A percentile compares a stretch with the other conserved stretches of the same genome.
Evolutionary conservation across 2,797 vertebrate species (phyloP).

Genomic region (Spatula clypeata): DNA sequence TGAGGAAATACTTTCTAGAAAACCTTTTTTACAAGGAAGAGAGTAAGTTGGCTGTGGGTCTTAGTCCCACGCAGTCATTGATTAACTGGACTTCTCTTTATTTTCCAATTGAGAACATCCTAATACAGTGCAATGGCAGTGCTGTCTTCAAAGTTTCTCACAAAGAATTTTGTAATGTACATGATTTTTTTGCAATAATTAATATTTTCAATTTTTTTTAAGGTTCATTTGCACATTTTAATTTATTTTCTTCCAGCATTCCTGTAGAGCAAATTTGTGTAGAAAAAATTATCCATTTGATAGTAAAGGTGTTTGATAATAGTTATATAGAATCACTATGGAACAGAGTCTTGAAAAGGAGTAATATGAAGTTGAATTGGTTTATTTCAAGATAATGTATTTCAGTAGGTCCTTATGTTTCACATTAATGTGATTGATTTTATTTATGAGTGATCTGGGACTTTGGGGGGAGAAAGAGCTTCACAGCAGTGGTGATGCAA

Average conservation of each 20-base stretch:
- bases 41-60: not conserved
- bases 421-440: not conserved
- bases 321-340: not conserved
- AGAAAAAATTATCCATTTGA: not conserved
- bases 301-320: not conserved
- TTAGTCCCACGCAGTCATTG: not conserved
- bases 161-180: not conserved
- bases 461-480: not conserved
- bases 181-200: not conserved
- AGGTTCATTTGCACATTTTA: not conserved
- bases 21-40: not conserved
- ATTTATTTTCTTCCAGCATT: not conserved
- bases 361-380: not conserved
- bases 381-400: not conserved
- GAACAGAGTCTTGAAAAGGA: not conserved
- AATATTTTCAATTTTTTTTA: not conserved
- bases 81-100: not conserved
- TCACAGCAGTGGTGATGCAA: not conserved
- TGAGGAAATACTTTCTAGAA: not conserved
- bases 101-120: not conserved
- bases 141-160: not conserved
- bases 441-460: not conserved
- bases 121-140: not conserved
- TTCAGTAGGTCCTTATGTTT: not conserved
- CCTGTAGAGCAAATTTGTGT: not conserved